Conservation (phyloP, 1,140 invertebrate genomes). For the Rhyzopertha dominica region DNA sequence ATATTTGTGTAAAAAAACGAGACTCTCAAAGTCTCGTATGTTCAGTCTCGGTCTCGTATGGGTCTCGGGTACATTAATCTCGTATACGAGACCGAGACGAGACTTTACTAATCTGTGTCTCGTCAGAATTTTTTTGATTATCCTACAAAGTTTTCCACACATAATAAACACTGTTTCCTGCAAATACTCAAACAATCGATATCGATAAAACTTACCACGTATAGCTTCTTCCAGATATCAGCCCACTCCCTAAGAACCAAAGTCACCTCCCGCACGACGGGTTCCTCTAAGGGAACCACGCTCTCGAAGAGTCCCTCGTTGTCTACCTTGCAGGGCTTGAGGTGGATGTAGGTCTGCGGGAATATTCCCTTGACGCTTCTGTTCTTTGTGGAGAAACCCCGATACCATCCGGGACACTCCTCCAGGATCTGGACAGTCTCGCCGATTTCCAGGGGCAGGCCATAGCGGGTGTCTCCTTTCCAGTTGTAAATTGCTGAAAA, state of each 20-base stretch:
- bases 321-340: conserved; percentile 72
- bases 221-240: conserved; percentile 83
- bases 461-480: conserved; percentile 75
- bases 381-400: conserved; percentile 78
- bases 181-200: too few species aligned
- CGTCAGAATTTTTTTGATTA: too few species aligned
- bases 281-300: conserved; percentile 72
- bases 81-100: too few species aligned
- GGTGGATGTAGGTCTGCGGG: conserved; percentile 68
- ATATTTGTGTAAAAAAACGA: too few species aligned
- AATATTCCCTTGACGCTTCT: conserved; percentile 81
- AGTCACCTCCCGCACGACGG: conserved; percentile 85
- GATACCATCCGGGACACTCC: conserved; percentile 84
- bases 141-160: too few species aligned
- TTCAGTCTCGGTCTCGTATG: too few species aligned
- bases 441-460: conserved; percentile 79
- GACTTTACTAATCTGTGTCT: too few species aligned
- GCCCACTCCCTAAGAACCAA: conserved; percentile 90
- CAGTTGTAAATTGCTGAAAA: conserved; percentile 85
- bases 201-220: conserved; percentile 69
- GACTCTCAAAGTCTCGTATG: too few species aligned
- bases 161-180: too few species aligned
- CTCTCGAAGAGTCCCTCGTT: conserved; percentile 68
- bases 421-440: conserved; percentile 87
- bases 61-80: too few species aligned